Conservation (phyloP, 2,797 vertebrate genomes). For the Xyrichtys novacula region DNA sequence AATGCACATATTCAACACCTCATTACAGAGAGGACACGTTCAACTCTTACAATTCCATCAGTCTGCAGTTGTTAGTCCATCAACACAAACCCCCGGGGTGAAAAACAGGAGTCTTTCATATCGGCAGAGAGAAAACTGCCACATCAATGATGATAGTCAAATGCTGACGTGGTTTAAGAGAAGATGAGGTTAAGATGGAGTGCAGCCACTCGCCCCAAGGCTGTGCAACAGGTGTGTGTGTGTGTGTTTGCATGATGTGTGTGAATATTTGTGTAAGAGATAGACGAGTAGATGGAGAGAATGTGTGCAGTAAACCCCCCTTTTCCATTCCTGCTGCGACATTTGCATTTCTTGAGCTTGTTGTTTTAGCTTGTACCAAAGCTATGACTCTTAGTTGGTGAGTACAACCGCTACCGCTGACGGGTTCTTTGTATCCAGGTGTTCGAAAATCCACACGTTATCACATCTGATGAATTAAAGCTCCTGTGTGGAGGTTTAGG, state of each 20-base stretch:
- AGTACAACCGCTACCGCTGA: slow-evolving; percentile 55
- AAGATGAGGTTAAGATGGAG: slow-evolving; percentile 57
- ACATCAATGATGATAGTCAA: slow-evolving; percentile 65
- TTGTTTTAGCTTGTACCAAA: slow-evolving; percentile 80
- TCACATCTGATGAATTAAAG: no score
- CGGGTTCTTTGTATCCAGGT: slow-evolving; percentile 61
- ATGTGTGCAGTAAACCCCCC: slow-evolving; percentile 43
- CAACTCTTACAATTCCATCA: slow-evolving; percentile 65
- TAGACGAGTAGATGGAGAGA: slow-evolving; percentile 44
- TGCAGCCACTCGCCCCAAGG: slow-evolving; percentile 34
- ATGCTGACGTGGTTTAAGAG: slow-evolving; percentile 60
- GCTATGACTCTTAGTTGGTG: slow-evolving; percentile 61
- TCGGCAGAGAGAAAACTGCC: slow-evolving; percentile 56
- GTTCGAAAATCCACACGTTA: no score
- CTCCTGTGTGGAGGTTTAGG: no score
- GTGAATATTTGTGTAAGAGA: slow-evolving; percentile 60
- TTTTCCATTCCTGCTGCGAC: slow-evolving; percentile 38
- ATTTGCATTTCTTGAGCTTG: slow-evolving; percentile 80
- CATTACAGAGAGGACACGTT: slow-evolving; percentile 52
- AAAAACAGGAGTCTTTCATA: slow-evolving; percentile 57
- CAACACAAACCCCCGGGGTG: slow-evolving; percentile 50
- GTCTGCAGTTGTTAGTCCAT: slow-evolving; percentile 69
- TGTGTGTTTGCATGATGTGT: slow-evolving; percentile 37
- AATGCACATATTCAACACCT: slow-evolving; percentile 33
- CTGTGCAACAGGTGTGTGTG: slow-evolving; percentile 72